Conservation (phyloP, 2,113 vertebrate genomes). For the Pseudorhombus dupliciocellatus region DNA sequence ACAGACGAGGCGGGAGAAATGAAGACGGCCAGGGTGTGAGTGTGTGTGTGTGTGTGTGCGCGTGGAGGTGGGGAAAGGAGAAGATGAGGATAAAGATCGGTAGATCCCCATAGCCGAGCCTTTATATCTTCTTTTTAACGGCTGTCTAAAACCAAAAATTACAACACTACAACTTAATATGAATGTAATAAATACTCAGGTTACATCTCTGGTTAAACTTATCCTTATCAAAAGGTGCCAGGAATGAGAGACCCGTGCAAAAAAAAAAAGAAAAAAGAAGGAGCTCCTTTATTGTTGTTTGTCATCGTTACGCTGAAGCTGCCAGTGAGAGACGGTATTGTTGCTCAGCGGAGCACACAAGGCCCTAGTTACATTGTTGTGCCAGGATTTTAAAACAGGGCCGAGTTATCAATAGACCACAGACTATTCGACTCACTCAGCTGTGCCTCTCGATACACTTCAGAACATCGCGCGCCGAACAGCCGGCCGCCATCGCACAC, state of each 20-base stretch:
- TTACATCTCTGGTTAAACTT: slow-evolving; percentile 55
- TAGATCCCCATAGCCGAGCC: slow-evolving; percentile 13
- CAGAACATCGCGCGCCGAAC: slow-evolving; percentile 66
- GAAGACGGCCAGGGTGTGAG: slow-evolving; percentile 14
- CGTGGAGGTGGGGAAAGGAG: slow-evolving; percentile 7
- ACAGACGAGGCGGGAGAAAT: slow-evolving; percentile 31
- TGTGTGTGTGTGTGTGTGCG: neutral
- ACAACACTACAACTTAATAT: slow-evolving; percentile 14
- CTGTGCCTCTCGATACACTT: slow-evolving; percentile 80
- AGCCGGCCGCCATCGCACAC: slow-evolving; percentile 69
- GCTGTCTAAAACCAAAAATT: neutral
- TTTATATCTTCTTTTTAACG: slow-evolving; percentile 7
- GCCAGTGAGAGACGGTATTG: slow-evolving; percentile 80
- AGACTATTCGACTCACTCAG: slow-evolving; percentile 79
- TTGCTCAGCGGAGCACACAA: slow-evolving; percentile 80
- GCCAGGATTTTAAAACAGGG: slow-evolving; percentile 82
- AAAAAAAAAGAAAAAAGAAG: slow-evolving; percentile 35
- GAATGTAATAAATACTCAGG: slow-evolving; percentile 5
- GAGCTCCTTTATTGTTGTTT: slow-evolving; percentile 75
- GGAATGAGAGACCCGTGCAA: slow-evolving; percentile 51
- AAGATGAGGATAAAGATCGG: slow-evolving; percentile 38
- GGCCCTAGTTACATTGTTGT: slow-evolving; percentile 78
- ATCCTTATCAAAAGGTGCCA: slow-evolving; percentile 74
- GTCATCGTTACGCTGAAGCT: slow-evolving; percentile 73
- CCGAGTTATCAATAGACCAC: slow-evolving; percentile 83